Evolutionary conservation across 2,888 invertebrate species (phyloP).

Genomic region (Ophioninae sp.): DNA sequence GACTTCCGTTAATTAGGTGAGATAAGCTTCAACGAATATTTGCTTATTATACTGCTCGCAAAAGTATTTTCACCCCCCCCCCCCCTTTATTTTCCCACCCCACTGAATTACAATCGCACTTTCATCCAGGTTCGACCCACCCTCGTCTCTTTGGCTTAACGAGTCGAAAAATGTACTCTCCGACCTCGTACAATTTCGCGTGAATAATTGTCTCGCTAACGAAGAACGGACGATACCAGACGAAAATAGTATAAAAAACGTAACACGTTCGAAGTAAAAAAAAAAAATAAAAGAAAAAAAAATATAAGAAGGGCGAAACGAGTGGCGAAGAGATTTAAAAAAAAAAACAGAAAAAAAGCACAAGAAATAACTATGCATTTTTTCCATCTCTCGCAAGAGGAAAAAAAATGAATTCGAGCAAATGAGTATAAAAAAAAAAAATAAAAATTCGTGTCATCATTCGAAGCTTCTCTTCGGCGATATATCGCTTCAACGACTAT

Average conservation of each 20-base stretch:
- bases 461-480: constrained; percentile 40
- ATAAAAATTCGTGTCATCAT: constrained; percentile 45
- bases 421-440: constrained; percentile 25
- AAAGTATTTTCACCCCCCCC: no score
- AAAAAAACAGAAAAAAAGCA: no score
- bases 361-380: no score
- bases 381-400: not conserved
- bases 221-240: constrained; percentile 29
- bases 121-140: not conserved
- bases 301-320: constrained; percentile 30
- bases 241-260: constrained; percentile 12
- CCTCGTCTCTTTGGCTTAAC: constrained; percentile 32
- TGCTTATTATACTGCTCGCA: constrained; percentile 9
- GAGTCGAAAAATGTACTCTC: constrained; percentile 48
- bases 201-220: constrained; percentile 50
- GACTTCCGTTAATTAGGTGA: constrained; percentile 11
- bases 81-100: no score
- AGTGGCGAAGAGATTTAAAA: constrained; percentile 32
- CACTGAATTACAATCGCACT: no score
- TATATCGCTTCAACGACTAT: constrained; percentile 32
- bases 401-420: constrained; percentile 39
- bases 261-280: not conserved
- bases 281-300: no score
- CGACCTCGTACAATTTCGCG: constrained; percentile 28
- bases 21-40: constrained; percentile 7